Conservation (phyloP, 2,888 invertebrate genomes). For the Callosobruchus maculatus region DNA sequence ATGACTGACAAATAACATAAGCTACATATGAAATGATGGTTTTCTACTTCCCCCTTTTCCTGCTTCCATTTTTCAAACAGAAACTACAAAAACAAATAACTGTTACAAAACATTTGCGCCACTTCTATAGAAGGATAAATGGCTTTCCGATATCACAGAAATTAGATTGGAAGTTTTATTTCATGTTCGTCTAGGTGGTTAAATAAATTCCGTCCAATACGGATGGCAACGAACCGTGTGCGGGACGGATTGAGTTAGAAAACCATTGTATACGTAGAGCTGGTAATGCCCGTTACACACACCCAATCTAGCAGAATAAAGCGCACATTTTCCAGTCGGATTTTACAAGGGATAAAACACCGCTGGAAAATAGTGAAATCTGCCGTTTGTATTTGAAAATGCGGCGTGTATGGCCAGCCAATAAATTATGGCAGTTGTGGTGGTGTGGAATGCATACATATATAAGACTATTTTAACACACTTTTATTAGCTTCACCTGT, state of each 20-base stretch:
- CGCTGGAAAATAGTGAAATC: neutral
- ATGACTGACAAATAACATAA: no score
- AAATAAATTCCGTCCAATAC: neutral
- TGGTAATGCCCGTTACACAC: neutral
- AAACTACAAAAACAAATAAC: no score
- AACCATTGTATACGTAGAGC: neutral
- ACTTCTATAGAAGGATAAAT: neutral
- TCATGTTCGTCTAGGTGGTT: neutral
- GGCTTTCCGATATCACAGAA: neutral
- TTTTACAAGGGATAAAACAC: neutral
- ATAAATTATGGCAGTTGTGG: neutral
- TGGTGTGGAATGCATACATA: no score
- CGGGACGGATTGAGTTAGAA: neutral
- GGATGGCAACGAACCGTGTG: neutral
- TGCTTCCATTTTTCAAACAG: no score
- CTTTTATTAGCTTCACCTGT: no score
- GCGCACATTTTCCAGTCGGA: neutral
- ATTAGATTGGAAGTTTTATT: neutral
- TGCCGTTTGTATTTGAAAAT: neutral
- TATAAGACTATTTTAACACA: no score
- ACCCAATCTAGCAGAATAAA: neutral
- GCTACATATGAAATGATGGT: no score
- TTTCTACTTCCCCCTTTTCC: no score
- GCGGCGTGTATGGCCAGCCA: neutral
- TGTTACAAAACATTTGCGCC: neutral